Percentiles rank a stretch among this genome's conserved stretches.
phyloP scores from a whole-genome alignment of 2,113 vertebrate genomes.

The Egretta garzetta region DNA sequence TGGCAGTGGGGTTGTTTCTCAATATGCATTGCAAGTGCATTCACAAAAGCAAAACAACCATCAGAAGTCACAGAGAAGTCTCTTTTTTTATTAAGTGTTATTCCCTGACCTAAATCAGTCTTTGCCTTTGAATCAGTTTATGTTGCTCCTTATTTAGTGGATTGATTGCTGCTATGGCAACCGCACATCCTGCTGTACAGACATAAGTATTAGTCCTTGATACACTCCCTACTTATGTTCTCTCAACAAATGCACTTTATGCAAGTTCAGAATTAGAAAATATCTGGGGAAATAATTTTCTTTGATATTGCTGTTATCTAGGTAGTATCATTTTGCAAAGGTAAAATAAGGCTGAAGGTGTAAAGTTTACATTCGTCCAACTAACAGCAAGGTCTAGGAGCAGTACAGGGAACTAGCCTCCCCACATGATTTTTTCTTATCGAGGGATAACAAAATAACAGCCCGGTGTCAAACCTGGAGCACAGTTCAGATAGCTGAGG shows the following conservation, averaged over 20 bases:
- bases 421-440: constrained; percentile 35
- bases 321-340: constrained; percentile 33
- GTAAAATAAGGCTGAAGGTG: constrained; percentile 50
- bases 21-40: constrained; percentile 9
- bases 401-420: background rate
- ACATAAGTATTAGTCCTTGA: constrained; percentile 63
- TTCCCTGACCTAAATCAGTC: constrained; percentile 76
- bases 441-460: background rate
- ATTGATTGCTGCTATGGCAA: constrained; percentile 80
- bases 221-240: constrained; percentile 36
- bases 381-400: background rate
- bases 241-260: constrained; percentile 36
- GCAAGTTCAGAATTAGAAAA: constrained; percentile 67
- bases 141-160: constrained; percentile 70
- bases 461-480: constrained; percentile 11
- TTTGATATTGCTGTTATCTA: constrained; percentile 48
- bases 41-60: constrained; percentile 52
- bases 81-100: constrained; percentile 53
- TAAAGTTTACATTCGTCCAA: constrained; percentile 20
- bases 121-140: constrained; percentile 78
- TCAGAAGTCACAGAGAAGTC: constrained; percentile 61
- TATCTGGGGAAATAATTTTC: constrained; percentile 63
- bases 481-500: background rate
- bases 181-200: constrained; percentile 61
- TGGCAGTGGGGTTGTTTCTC: constrained; percentile 8